Conservation (phyloP, 2,113 vertebrate species). For the Antechinus flavipes region DNA sequence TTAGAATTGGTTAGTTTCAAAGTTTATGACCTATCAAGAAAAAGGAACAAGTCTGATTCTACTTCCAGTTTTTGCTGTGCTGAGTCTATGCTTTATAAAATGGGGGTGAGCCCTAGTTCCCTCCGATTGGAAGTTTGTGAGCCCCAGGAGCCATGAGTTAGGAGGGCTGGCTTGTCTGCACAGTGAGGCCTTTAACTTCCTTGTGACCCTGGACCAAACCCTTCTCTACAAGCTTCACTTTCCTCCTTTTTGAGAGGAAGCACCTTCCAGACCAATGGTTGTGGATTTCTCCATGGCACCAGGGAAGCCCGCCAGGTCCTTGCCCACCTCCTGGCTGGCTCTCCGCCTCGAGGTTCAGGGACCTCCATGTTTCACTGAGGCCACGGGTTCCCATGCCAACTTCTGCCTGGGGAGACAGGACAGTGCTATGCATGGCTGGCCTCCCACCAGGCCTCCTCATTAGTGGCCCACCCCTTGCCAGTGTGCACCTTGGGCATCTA, state of each 20-base stretch:
- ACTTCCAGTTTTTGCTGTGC: too few relatives aligned
- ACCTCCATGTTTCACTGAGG: not conserved
- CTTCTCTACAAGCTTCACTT: not conserved
- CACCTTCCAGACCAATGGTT: not conserved
- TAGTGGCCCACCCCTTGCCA: not conserved
- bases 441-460: not conserved
- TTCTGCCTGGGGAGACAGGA: not conserved
- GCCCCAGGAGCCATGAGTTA: not conserved
- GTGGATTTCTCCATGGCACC: not conserved
- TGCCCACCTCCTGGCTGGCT: not conserved
- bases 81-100: not conserved
- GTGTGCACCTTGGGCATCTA: not conserved
- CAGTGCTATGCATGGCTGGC: not conserved
- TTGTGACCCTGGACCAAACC: not conserved
- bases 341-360: not conserved
- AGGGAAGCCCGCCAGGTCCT: not conserved
- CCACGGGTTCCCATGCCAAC: not conserved
- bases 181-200: not conserved
- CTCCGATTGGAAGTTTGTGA: not conserved
- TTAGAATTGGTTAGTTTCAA: too few relatives aligned
- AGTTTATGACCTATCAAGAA: too few relatives aligned
- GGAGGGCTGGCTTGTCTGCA: not conserved
- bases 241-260: not conserved
- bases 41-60: too few relatives aligned
- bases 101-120: not conserved